A percentile compares a stretch with the other conserved stretches of the same genome.
Conservation (phyloP, 2,888 invertebrate genomes). For the Limnephilus rhombicus region DNA sequence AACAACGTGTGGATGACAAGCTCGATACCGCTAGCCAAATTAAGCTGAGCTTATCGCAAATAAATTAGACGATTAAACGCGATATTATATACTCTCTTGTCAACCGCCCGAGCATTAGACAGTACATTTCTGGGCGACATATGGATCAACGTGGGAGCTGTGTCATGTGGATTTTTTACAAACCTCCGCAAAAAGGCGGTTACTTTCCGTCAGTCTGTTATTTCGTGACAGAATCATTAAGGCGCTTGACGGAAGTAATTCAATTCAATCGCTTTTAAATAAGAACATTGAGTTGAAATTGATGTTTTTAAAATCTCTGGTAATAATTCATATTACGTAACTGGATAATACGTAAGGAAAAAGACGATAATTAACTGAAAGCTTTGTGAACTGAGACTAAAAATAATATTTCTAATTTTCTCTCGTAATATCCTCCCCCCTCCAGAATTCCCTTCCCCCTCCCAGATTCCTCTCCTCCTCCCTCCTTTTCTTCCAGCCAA, state of each 20-base stretch:
- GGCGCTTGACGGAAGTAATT: neutral
- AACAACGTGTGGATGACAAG: conserved; percentile 1
- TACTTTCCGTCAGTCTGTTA: neutral
- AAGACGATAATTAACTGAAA: too few species aligned
- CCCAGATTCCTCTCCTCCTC: too few species aligned
- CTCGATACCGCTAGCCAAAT: neutral
- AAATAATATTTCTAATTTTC: too few species aligned
- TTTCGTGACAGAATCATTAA: neutral
- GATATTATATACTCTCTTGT: neutral
- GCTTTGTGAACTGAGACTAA: too few species aligned
- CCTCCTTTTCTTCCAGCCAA: too few species aligned
- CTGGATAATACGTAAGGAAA: neutral
- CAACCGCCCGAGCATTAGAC: neutral
- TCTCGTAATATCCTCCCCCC: too few species aligned
- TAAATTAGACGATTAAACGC: neutral
- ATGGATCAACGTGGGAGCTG: neutral
- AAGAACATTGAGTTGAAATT: neutral
- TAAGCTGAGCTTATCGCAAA: neutral
- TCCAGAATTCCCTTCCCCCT: too few species aligned
- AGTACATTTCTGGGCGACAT: neutral
- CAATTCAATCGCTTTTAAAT: neutral
- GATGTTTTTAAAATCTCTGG: neutral
- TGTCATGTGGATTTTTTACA: neutral
- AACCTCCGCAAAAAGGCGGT: neutral
- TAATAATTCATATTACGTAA: neutral